A percentile compares a stretch with the other conserved stretches of the same genome.
Evolutionary conservation across 2,888 invertebrate species (phyloP).

Genomic region (Poecilobothrus nobilitatus): DNA sequence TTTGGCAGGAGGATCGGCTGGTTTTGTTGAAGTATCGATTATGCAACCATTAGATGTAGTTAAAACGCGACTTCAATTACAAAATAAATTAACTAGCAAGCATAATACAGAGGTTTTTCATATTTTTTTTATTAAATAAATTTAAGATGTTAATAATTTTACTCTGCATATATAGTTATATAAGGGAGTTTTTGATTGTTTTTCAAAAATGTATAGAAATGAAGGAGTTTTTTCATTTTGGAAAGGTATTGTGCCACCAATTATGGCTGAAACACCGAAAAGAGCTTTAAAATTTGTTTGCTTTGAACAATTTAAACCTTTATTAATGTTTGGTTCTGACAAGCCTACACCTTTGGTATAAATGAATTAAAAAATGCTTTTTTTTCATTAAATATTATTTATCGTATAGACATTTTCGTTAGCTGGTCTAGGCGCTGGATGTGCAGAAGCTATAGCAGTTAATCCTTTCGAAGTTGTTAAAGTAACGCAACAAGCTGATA

Average conservation of each 20-base stretch:
- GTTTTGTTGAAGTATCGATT: conserved; percentile 88
- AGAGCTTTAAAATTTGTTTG: conserved; percentile 89
- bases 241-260: conserved; percentile 90
- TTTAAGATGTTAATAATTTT: not conserved
- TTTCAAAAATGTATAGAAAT: conserved; percentile 75
- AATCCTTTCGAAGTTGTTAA: conserved; percentile 96
- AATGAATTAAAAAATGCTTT: conserved; percentile 25
- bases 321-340: conserved; percentile 70
- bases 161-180: conserved; percentile 47
- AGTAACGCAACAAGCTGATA: conserved; percentile 76
- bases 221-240: conserved; percentile 82
- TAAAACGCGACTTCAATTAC: conserved; percentile 81
- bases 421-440: conserved; percentile 80
- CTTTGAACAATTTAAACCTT: conserved; percentile 84
- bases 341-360: conserved; percentile 68
- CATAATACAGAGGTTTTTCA: not conserved
- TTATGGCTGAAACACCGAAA: conserved; percentile 91
- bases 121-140: not conserved
- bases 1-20: conserved; percentile 78
- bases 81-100: conserved; percentile 42
- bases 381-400: conserved; percentile 2
- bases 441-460: conserved; percentile 84
- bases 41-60: conserved; percentile 94
- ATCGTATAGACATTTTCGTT: conserved; percentile 70
- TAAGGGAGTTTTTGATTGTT: conserved; percentile 75